phyloP scores from a whole-genome alignment of 2,888 invertebrate genomes.

The Dione juno region DNA sequence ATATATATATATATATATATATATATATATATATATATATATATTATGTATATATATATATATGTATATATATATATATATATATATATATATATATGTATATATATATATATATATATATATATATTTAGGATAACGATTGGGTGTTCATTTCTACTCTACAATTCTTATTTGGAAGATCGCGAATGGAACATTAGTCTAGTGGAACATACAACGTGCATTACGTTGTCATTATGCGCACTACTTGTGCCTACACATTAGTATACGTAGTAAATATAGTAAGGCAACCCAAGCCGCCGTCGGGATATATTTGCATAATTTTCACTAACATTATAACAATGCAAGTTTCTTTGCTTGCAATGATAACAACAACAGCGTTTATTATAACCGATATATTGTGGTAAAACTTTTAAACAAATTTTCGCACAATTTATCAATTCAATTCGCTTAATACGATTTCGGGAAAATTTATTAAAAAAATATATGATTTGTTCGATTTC shows the following conservation, averaged over 20 bases:
- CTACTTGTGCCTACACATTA: background rate
- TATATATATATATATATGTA: too few species aligned
- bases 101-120: too few species aligned
- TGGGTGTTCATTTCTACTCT: background rate
- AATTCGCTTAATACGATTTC: background rate
- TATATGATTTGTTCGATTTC: conserved; percentile 17
- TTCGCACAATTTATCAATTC: background rate
- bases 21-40: too few species aligned
- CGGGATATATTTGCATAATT: background rate
- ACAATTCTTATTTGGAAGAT: background rate
- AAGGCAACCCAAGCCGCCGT: background rate
- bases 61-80: too few species aligned
- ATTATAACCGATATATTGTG: background rate
- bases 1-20: too few species aligned
- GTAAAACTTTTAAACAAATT: background rate
- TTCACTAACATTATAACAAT: background rate
- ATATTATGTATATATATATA: too few species aligned
- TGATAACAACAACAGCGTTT: conserved; percentile 1
- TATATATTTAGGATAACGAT: too few species aligned
- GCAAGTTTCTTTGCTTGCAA: background rate
- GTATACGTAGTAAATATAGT: background rate
- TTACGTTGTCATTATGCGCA: too few species aligned
- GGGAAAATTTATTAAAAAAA: conserved; percentile 21
- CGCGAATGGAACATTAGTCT: background rate
- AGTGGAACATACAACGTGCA: background rate